phyloP scores from a whole-genome alignment of 2,888 invertebrate species.

The Lasioglossum figueresi region DNA sequence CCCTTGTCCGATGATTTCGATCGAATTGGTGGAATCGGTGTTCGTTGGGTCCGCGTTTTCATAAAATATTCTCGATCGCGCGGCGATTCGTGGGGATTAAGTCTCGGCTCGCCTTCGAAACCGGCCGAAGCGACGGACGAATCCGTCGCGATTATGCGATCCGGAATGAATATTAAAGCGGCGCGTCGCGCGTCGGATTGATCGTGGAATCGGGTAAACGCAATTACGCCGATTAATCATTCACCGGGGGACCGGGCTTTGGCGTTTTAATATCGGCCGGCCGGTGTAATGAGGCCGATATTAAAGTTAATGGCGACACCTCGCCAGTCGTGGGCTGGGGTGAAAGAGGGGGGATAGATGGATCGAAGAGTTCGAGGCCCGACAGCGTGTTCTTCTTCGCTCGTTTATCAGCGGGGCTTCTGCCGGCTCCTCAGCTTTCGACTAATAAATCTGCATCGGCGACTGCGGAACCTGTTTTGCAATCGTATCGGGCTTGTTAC shows the following conservation, averaged over 20 bases:
- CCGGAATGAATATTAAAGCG: conserved; percentile 51
- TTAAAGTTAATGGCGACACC: conserved; percentile 65
- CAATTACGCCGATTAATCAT: conserved; percentile 66
- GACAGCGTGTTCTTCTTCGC: conserved; percentile 45
- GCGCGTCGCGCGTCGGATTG: conserved; percentile 48
- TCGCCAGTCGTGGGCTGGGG: conserved; percentile 55
- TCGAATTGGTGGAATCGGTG: too few species aligned
- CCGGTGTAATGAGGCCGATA: conserved; percentile 59
- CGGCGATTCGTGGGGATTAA: conserved; percentile 22
- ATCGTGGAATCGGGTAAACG: conserved; percentile 61
- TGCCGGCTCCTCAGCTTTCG: conserved; percentile 24
- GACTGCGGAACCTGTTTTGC: conserved; percentile 45
- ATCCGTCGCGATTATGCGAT: conserved; percentile 45
- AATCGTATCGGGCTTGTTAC: conserved; percentile 26
- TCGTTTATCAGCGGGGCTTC: conserved; percentile 53
- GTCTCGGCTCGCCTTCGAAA: background rate
- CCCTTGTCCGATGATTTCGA: too few species aligned
- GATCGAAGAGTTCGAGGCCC: conserved; percentile 77
- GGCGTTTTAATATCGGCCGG: conserved; percentile 57
- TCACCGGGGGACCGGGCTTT: conserved; percentile 10
- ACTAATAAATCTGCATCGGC: conserved; percentile 54
- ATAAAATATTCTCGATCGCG: conserved; percentile 20
- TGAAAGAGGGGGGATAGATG: conserved; percentile 55
- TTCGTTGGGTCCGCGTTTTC: background rate
- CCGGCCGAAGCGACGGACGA: background rate